Base-by-base conservation (phyloP, 2,797 vertebrate species). In the Hypotaenidia okinawae region DNA sequence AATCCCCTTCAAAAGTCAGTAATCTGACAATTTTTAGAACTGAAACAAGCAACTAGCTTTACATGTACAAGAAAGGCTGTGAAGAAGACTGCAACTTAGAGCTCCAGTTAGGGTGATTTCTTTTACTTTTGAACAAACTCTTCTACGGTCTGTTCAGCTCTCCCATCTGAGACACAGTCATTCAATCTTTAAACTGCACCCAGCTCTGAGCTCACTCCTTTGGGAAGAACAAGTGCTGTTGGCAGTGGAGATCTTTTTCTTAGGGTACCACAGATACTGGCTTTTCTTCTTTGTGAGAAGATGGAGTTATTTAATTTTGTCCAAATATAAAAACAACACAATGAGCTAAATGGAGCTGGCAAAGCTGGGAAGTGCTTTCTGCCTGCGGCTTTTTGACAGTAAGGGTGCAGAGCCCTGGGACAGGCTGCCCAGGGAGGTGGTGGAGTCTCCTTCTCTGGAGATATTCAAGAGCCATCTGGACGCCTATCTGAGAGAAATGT, bases 251-350 rank as follows among this genome's bases (percentile, higher is more conserved):
- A 63, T 39, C 22, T 39, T 83, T 41, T 83, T 43, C 35, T 21
- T 51, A 13, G 13, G 9, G 16, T 51, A 28, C 5, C 12, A 57
- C 35, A 12, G 16, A 28, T n/a, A 41, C 6, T n/a, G 23, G 21
- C 15, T n/a, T 76, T 6, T 1, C 13, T 4, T 8, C 11, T 85
- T 49, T 69, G 33, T 0, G 0, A 51, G 13, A 55, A 52, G 5
- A 55, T 2, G 55, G 32, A 4, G 74, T 74, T 54, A 11, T 9
- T 77, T 69, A 51, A 8, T 81, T 79, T 54, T 83, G 19, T 49
- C 9, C 23, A 80, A 59, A 41, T 32, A 55, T 61, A 25, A 64
- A 62, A 62, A 14, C 1, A 2, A 77, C 27, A 15, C 0, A 1
- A 19, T 30, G 21, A 70, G 16, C 8, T 43, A 51, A 84, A 78